Conservation (phyloP, 2,113 vertebrate genomes). For the Pseudonaja textilis region DNA sequence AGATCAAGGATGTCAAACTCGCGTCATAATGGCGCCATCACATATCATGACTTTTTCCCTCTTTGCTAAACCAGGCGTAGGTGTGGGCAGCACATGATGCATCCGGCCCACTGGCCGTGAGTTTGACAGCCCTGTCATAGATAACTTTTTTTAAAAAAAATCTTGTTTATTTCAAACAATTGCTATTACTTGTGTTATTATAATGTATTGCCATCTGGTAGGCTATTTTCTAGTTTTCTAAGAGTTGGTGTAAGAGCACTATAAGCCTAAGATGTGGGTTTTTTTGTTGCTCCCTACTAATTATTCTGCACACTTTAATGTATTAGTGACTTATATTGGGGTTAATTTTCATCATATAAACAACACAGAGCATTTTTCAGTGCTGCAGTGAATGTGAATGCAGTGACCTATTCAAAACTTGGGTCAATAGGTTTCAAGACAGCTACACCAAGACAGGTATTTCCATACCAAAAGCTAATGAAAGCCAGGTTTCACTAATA, state of each 20-base stretch:
- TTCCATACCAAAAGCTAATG: background rate
- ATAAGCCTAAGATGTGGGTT: background rate
- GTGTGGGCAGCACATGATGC: too few species aligned
- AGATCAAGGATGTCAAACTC: too few species aligned
- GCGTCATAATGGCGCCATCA: too few species aligned
- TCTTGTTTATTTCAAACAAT: fast-evolving
- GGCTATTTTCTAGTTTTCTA: background rate
- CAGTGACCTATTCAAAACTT: background rate
- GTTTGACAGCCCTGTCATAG: background rate
- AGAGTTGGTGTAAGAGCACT: background rate
- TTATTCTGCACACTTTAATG: background rate
- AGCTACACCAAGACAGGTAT: background rate
- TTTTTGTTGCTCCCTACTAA: background rate
- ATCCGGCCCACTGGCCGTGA: too few species aligned
- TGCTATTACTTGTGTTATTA: background rate
- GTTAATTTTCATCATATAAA: background rate
- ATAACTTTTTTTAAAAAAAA: background rate
- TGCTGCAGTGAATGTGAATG: background rate
- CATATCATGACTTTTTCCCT: too few species aligned
- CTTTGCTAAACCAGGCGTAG: too few species aligned
- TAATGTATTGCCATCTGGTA: conserved; percentile 49
- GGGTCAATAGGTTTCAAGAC: background rate
- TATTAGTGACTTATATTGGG: background rate
- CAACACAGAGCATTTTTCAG: background rate
- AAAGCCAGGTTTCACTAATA: background rate